A percentile compares a stretch with the other conserved stretches of the same genome.
These are phyloP conservation scores for Phocides pigmalion DNA, from an alignment of 1,140 invertebrate genomes.

Conservation along the genomic window DNA sequence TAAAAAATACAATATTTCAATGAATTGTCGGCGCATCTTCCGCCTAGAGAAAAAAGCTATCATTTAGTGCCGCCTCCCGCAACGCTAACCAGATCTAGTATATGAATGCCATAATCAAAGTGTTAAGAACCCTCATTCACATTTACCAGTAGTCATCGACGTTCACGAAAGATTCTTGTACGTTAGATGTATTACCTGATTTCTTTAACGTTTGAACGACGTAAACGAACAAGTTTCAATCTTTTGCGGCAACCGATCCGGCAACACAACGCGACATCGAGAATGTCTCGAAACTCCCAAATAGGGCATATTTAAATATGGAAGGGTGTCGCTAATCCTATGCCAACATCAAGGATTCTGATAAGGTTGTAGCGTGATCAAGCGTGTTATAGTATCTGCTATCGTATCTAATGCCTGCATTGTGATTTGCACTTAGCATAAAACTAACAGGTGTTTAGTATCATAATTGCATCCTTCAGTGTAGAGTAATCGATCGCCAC, in stretches of 20 bases:
- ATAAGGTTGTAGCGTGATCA: constrained; percentile 3
- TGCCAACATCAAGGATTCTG: not conserved
- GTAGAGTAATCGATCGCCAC: constrained; percentile 58
- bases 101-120: too few species aligned
- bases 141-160: too few species aligned
- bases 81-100: too few species aligned
- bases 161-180: too few species aligned
- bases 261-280: not conserved
- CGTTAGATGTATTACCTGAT: constrained; percentile 5
- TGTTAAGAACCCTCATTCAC: too few species aligned
- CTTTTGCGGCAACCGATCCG: constrained; percentile 5
- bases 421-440: constrained; percentile 52
- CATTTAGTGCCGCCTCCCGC: too few species aligned
- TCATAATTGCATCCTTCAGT: constrained; percentile 65
- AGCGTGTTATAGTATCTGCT: not conserved
- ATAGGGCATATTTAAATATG: constrained; percentile 11
- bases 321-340: constrained; percentile 1
- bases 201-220: constrained; percentile 2
- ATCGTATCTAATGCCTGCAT: constrained; percentile 28
- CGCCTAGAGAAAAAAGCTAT: too few species aligned
- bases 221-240: constrained; percentile 23
- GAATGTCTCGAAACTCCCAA: constrained; percentile 4
- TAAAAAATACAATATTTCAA: too few species aligned
- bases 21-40: too few species aligned
- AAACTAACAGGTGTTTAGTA: constrained; percentile 54